These are phyloP conservation scores for Odontocerum albicorne DNA, from an alignment of 2,888 invertebrate species.

Conservation along the genomic window DNA sequence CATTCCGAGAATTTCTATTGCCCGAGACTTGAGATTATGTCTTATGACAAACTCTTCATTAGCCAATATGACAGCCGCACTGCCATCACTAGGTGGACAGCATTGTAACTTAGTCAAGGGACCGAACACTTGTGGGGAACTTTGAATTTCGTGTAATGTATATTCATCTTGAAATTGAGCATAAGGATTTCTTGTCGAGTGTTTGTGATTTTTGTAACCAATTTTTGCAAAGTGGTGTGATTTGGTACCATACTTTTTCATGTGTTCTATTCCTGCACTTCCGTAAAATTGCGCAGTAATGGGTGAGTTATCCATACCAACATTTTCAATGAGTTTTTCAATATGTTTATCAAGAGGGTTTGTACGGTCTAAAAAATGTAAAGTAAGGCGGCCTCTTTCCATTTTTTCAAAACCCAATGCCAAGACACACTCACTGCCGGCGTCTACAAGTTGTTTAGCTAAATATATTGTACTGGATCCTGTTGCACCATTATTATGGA, in stretches of 20 bases:
- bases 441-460: constrained; percentile 90
- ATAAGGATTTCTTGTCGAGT: constrained; percentile 95
- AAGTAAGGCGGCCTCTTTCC: constrained; percentile 85
- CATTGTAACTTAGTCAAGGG: constrained; percentile 96
- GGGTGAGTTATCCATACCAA: constrained; percentile 81
- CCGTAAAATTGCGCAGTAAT: constrained; percentile 95
- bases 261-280: constrained; percentile 94
- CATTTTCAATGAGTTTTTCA: constrained; percentile 78
- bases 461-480: constrained; percentile 91
- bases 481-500: constrained; percentile 98
- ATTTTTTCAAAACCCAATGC: constrained; percentile 99
- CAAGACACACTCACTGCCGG: constrained; percentile 85
- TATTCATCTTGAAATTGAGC: constrained; percentile 95
- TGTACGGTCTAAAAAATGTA: constrained; percentile 78
- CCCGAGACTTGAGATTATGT: constrained; percentile 76
- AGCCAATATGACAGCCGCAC: constrained; percentile 89
- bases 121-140: constrained; percentile 86
- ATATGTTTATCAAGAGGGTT: constrained; percentile 90
- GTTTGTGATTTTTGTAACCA: constrained; percentile 96
- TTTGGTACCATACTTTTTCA: constrained; percentile 92
- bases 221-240: constrained; percentile 95
- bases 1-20: constrained; percentile 97
- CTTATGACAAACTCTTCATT: constrained; percentile 88
- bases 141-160: constrained; percentile 84
- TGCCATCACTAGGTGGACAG: constrained; percentile 98